phyloP scores from a whole-genome alignment of 2,113 vertebrate genomes.

The Baryphthengus martii region DNA sequence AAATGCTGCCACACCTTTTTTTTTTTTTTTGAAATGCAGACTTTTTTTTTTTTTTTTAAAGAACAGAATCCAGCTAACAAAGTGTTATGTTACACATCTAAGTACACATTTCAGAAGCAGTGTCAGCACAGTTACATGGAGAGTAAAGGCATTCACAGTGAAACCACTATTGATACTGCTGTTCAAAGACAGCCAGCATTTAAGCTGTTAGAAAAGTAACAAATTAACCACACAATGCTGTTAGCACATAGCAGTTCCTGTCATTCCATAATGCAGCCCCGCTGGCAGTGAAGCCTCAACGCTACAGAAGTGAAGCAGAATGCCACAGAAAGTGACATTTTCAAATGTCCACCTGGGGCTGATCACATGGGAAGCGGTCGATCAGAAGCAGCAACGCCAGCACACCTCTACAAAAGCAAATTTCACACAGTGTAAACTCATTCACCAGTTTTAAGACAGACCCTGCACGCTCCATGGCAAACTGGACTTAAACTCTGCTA shows the following conservation, averaged over 20 bases:
- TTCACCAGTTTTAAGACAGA: background rate
- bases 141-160: background rate
- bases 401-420: background rate
- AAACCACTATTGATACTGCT: background rate
- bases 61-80: background rate
- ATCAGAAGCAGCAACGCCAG: background rate
- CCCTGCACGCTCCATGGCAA: background rate
- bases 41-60: background rate
- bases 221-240: background rate
- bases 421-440: background rate
- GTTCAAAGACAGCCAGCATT: background rate
- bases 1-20: background rate
- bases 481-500: background rate
- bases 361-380: background rate
- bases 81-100: background rate
- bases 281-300: background rate
- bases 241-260: background rate
- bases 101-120: background rate
- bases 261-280: background rate
- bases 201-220: background rate
- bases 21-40: background rate
- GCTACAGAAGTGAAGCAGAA: background rate
- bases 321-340: background rate
- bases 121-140: accelerated
- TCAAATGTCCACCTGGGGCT: background rate